Base-by-base conservation (phyloP, 1,140 invertebrate species). In the Cydia pomonella region DNA sequence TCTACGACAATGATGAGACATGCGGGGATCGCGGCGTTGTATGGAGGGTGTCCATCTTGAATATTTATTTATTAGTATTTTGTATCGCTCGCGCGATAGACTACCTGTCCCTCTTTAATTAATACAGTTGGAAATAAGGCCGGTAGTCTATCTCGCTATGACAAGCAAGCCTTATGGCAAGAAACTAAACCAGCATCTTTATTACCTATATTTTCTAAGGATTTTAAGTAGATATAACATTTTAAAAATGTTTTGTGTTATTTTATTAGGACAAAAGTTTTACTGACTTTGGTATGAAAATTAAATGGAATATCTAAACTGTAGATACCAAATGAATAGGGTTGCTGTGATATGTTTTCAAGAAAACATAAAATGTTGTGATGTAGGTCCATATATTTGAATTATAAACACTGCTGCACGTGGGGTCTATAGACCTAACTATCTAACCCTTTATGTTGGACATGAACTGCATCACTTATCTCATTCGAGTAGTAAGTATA, bases 301-400 rank as follows among this genome's bases (percentile, higher is more conserved):
- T 38, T 12, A n/a, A 59, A 59, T 59, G 53, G 69, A 72, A 80
- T 75, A 73, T 73, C 47, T 72, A 29, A 73, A 76, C 50, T n/a
- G 10, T 69, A 69, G 27, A 74, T 77, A 81, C 78, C 79, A 79
- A 78, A 82, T 74, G 18, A 74, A 75, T 73, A 38, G 73, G 79
- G 73, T 75, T 80, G 76, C 81, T 84, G 82, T 85, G 82, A 87
- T 85, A 82, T 77, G 79, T 82, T 78, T 80, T 59, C 75, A 79
- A 79, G 77, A 79, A 77, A 82, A 77, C 73, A 76, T 77, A 78
- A 74, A 72, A 66, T 64, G 44, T 77, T 64, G 78, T 80, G 78
- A 79, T 82, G 63, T 83, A 81, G 76, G 73, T 75, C 47, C 80
- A 81, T 83, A 75, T 81, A 79, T 76, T 79, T 80, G 74, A 76